A percentile compares a stretch with the other conserved stretches of the same genome.
phyloP scores from a whole-genome alignment of 23 tunicate species.

The Botrylloides violaceus region DNA sequence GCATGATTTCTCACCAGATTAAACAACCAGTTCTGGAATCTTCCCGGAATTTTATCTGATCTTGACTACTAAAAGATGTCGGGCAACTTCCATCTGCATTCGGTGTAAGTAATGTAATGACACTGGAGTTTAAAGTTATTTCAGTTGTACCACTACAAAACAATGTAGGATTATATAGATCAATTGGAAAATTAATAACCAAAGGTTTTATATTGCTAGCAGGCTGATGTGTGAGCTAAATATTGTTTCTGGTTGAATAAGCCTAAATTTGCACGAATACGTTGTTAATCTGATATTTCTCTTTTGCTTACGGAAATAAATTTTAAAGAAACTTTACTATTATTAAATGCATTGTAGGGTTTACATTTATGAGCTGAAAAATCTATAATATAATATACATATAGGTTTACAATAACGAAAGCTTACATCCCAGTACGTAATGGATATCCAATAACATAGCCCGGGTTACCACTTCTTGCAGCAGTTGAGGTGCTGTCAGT shows the following conservation, averaged over 20 bases:
- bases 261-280: too few relatives aligned
- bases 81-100: slow-evolving; percentile 6
- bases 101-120: background rate
- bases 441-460: slow-evolving; percentile 49
- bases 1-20: background rate
- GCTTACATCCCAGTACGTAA: slow-evolving; percentile 32
- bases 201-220: too few relatives aligned
- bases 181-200: background rate
- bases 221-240: too few relatives aligned
- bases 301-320: too few relatives aligned
- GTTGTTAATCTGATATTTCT: too few relatives aligned
- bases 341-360: background rate
- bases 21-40: slow-evolving; percentile 21
- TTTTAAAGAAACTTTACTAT: too few relatives aligned
- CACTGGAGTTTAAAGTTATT: background rate
- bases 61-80: background rate
- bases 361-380: background rate
- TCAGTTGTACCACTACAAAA: background rate
- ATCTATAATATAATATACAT: too few relatives aligned
- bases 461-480: slow-evolving; percentile 68
- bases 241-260: too few relatives aligned
- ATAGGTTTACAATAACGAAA: too few relatives aligned
- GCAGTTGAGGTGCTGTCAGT: background rate
- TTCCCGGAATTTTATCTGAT: slow-evolving; percentile 9
- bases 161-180: too few relatives aligned